Percentiles rank a stretch among this genome's conserved stretches.
These are phyloP conservation scores for Anoplophora glabripennis DNA, from an alignment of 1,140 invertebrate species.

Conservation along the genomic window DNA sequence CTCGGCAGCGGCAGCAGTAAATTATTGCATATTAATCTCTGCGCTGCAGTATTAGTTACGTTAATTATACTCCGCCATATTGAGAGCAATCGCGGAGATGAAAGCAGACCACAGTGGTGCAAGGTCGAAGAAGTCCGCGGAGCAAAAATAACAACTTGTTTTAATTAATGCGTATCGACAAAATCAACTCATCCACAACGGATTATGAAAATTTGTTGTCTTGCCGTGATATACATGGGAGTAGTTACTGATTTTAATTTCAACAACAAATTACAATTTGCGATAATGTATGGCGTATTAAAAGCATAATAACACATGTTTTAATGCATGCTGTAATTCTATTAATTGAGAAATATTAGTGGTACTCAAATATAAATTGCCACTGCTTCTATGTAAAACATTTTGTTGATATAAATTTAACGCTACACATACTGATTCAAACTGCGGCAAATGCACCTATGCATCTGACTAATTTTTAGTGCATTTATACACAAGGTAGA, in stretches of 20 bases:
- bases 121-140: constrained; percentile 21
- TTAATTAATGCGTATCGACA: constrained; percentile 32
- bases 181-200: constrained; percentile 16
- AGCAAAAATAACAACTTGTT: constrained; percentile 9
- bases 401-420: background rate
- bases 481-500: too few species aligned
- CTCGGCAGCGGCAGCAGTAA: constrained; percentile 43
- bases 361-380: constrained; percentile 40
- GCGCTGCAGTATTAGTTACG: constrained; percentile 50
- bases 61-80: constrained; percentile 49
- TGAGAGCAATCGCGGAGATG: constrained; percentile 39
- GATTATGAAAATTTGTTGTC: constrained; percentile 37
- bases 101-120: constrained; percentile 34
- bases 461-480: too few species aligned
- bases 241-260: constrained; percentile 40
- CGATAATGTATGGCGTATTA: constrained; percentile 43
- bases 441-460: too few species aligned
- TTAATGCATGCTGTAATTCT: constrained; percentile 42
- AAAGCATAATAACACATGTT: constrained; percentile 43
- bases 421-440: too few species aligned
- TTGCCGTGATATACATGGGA: constrained; percentile 28
- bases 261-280: constrained; percentile 41
- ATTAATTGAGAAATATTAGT: constrained; percentile 46
- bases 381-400: constrained; percentile 16
- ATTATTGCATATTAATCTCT: constrained; percentile 51